A percentile compares a stretch with the other conserved stretches of the same genome.
phyloP scores from a whole-genome alignment of 2,797 vertebrate genomes.

The Spinibarbus caldwelli region DNA sequence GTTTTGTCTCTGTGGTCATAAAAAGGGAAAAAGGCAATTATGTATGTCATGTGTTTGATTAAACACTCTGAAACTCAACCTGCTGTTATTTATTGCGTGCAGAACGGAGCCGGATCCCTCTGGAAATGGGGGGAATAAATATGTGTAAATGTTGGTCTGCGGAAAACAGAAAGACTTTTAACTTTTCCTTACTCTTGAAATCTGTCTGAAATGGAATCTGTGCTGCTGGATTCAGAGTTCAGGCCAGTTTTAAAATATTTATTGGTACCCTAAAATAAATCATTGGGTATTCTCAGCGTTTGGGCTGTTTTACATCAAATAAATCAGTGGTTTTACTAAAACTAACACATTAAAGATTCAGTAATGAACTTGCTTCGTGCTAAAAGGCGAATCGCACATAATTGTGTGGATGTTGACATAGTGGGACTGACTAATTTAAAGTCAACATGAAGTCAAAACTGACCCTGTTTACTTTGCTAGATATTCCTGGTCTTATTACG shows the following conservation, averaged over 20 bases:
- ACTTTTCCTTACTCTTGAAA: background rate
- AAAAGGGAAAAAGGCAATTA: slow-evolving; percentile 59
- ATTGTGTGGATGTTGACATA: background rate
- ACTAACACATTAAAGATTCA: background rate
- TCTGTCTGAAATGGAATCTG: slow-evolving; percentile 3
- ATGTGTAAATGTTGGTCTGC: slow-evolving; percentile 61
- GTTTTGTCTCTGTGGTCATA: slow-evolving; percentile 62
- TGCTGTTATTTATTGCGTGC: slow-evolving; percentile 58
- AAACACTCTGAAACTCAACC: slow-evolving; percentile 61
- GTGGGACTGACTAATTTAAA: background rate
- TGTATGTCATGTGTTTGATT: slow-evolving; percentile 65
- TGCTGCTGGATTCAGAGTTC: slow-evolving; percentile 4
- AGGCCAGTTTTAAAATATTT: slow-evolving; percentile 13
- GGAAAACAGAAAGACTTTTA: background rate
- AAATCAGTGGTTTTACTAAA: background rate
- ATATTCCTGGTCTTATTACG: background rate
- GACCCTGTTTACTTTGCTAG: background rate
- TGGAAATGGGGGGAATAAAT: slow-evolving; percentile 60
- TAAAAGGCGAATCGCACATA: background rate
- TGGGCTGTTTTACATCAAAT: background rate
- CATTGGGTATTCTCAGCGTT: background rate
- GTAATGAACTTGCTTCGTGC: background rate
- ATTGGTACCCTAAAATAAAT: background rate
- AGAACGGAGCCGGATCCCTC: slow-evolving; percentile 67
- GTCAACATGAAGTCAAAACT: slow-evolving; percentile 3